phyloP scores from a whole-genome alignment of 2,113 vertebrate species.

The Phaethon lepturus region DNA sequence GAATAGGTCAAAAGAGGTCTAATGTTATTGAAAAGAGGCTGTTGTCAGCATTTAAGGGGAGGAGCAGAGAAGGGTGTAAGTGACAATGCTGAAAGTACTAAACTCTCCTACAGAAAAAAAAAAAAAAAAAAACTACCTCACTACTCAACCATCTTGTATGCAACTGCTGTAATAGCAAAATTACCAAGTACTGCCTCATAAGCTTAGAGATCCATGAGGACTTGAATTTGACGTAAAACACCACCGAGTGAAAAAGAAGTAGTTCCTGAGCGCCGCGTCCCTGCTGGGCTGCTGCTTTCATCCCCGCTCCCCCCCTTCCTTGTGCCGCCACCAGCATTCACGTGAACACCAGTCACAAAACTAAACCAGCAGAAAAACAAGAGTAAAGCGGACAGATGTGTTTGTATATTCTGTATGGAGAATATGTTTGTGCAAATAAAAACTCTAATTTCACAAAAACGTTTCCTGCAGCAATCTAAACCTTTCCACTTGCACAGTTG shows the following conservation, averaged over 20 bases:
- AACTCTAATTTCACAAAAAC: not conserved
- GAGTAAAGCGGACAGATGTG: not conserved
- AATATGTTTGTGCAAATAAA: not conserved
- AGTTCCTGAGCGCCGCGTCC: accelerated
- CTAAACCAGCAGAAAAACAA: not conserved
- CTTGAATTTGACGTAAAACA: not conserved
- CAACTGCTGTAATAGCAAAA: not conserved
- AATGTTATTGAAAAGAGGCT: not conserved
- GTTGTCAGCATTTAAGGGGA: not conserved
- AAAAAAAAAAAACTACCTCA: not conserved
- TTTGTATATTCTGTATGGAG: not conserved
- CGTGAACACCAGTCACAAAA: not conserved
- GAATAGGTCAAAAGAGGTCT: not conserved
- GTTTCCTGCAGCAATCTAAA: not conserved
- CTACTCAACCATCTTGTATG: not conserved
- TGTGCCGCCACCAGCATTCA: not conserved
- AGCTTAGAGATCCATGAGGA: not conserved
- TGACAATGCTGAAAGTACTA: not conserved
- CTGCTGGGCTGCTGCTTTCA: not conserved
- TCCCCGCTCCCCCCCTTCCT: not conserved
- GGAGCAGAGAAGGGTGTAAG: not conserved
- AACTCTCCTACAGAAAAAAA: not conserved
- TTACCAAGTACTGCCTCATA: not conserved
- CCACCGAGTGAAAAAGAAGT: accelerated
- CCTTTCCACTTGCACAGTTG: not conserved